These are phyloP conservation scores for Ianthella basta DNA, from an alignment of 37 sponge, comb jelly and placozoan species.

Conservation along the genomic window DNA sequence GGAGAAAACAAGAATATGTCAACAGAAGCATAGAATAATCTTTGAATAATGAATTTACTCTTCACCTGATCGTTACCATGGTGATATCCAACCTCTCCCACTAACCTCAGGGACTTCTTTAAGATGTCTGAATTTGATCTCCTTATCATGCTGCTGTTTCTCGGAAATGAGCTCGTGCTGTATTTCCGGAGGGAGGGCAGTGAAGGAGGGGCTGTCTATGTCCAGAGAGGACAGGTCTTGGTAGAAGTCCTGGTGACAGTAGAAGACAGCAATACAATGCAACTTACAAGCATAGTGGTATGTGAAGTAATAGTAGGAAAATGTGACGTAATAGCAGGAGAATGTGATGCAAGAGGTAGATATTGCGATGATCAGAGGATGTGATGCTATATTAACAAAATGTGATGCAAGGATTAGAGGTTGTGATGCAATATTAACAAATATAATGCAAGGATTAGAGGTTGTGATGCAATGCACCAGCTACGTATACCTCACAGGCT, in stretches of 20 bases:
- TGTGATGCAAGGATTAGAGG: too few relatives aligned
- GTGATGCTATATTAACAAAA: neutral
- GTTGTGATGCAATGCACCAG: too few relatives aligned
- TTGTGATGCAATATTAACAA: too few relatives aligned
- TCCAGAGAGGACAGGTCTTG: slow-evolving; percentile 60
- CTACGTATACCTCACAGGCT: too few relatives aligned
- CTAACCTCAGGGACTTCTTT: slow-evolving; percentile 40
- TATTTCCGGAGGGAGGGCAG: slow-evolving; percentile 82
- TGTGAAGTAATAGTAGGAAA: too few relatives aligned
- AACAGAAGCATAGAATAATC: too few relatives aligned
- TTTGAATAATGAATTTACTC: too few relatives aligned
- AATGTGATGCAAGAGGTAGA: neutral
- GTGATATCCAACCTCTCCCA: too few relatives aligned
- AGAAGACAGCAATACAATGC: neutral
- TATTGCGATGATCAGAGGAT: neutral
- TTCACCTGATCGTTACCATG: too few relatives aligned
- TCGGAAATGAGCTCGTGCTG: slow-evolving; percentile 92
- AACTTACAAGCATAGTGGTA: neutral
- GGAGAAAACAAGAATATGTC: neutral
- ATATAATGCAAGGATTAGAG: too few relatives aligned
- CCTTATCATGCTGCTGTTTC: slow-evolving; percentile 65
- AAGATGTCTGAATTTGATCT: slow-evolving; percentile 3
- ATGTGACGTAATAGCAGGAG: neutral
- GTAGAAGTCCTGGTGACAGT: slow-evolving; percentile 5
- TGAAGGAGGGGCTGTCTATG: slow-evolving; percentile 63